phyloP scores from a whole-genome alignment of 1,140 invertebrate species.

The Atopsyche davidsoni region DNA sequence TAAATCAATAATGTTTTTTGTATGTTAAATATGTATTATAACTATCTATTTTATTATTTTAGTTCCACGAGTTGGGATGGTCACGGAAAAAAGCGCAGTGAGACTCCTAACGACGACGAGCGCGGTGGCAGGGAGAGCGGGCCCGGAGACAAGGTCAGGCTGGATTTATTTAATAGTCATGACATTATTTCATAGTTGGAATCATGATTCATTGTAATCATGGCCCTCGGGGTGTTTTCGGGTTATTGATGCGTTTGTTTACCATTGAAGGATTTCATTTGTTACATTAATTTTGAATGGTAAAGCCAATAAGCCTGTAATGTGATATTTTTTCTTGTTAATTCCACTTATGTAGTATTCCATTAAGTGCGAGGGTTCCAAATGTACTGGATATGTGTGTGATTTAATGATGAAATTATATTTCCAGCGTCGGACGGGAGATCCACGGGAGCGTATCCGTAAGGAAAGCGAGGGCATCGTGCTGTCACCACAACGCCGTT shows the following conservation, averaged over 20 bases:
- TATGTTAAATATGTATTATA: no score
- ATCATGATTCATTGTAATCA: no score
- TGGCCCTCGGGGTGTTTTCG: no score
- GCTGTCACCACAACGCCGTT: constrained; percentile 72
- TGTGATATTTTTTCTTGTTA: background rate
- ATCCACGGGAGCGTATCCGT: constrained; percentile 71
- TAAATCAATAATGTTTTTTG: no score
- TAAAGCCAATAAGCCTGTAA: background rate
- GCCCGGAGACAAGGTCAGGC: constrained; percentile 43
- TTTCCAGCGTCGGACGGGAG: constrained; percentile 60
- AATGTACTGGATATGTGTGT: background rate
- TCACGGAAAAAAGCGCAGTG: constrained; percentile 50
- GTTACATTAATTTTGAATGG: background rate
- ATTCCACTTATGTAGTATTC: background rate
- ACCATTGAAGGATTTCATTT: background rate
- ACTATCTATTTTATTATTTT: no score
- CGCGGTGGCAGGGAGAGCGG: constrained; percentile 43
- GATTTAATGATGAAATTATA: constrained; percentile 13
- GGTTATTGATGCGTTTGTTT: no score
- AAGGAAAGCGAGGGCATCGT: constrained; percentile 80
- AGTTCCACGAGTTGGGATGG: constrained; percentile 15
- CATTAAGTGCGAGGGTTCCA: background rate
- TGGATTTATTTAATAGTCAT: no score
- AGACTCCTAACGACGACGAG: constrained; percentile 55
- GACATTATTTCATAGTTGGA: no score